These are phyloP conservation scores for Scrobipalpa costella DNA, from an alignment of 2,888 invertebrate genomes.

Conservation along the genomic window DNA sequence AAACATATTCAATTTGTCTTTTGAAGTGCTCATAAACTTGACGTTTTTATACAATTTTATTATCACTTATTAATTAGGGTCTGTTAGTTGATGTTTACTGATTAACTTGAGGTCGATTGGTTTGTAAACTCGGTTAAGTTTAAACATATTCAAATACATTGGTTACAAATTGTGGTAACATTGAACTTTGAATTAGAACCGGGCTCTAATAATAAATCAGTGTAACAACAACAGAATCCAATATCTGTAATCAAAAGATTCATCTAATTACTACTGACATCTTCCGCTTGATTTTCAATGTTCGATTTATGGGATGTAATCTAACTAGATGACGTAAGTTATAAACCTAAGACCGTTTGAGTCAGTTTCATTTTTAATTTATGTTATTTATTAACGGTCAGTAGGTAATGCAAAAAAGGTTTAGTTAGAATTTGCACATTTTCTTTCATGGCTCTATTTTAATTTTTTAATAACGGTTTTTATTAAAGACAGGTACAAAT, in stretches of 20 bases:
- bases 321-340: too few relatives aligned
- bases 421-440: too few relatives aligned
- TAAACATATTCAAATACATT: background rate
- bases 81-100: background rate
- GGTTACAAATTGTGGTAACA: conserved; percentile 9
- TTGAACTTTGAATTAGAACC: background rate
- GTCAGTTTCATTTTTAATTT: too few relatives aligned
- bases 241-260: background rate
- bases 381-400: too few relatives aligned
- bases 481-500: background rate
- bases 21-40: conserved; percentile 14
- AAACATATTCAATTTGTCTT: conserved; percentile 20
- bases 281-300: background rate
- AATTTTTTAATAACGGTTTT: background rate
- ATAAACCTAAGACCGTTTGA: too few relatives aligned
- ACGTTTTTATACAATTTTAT: conserved; percentile 21
- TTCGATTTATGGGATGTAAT: too few relatives aligned
- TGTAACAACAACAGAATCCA: background rate
- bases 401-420: too few relatives aligned
- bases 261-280: background rate
- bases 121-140: background rate
- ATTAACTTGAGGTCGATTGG: conserved; percentile 11
- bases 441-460: too few relatives aligned
- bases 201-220: background rate
- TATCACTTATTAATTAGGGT: background rate